Conservation (phyloP, 1,140 invertebrate genomes). For the Plutomurus gul region DNA sequence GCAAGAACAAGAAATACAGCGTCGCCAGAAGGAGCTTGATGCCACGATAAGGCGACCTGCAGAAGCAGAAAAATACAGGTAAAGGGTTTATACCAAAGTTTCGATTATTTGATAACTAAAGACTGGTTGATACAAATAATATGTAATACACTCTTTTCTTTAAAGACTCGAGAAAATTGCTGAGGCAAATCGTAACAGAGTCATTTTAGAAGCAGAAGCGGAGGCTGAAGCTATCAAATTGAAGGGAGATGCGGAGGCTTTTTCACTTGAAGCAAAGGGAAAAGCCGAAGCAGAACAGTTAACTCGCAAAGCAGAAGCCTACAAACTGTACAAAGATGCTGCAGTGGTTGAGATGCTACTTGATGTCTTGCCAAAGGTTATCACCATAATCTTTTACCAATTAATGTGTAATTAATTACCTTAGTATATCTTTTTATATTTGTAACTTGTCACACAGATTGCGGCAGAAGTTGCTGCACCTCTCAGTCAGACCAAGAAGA, state of each 20-base stretch:
- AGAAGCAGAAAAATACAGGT: constrained; percentile 88
- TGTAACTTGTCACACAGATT: too few relatives aligned
- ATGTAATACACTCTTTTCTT: not conserved
- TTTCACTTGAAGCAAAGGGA: constrained; percentile 89
- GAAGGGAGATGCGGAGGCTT: constrained; percentile 82
- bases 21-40: constrained; percentile 84
- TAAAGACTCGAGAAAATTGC: constrained; percentile 85
- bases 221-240: constrained; percentile 86
- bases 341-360: constrained; percentile 98
- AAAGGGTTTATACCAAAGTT: constrained; percentile 10
- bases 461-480: constrained; percentile 95
- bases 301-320: constrained; percentile 94
- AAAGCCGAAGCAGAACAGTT: constrained; percentile 95
- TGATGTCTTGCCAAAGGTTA: constrained; percentile 91
- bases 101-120: not conserved
- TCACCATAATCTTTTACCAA: not conserved
- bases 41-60: constrained; percentile 87
- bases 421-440: constrained; percentile 39
- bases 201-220: constrained; percentile 89
- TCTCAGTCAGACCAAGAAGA: constrained; percentile 87
- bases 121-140: too few relatives aligned
- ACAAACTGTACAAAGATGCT: constrained; percentile 92
- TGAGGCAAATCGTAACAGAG: constrained; percentile 83
- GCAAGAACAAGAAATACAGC: constrained; percentile 85
- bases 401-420: not conserved